Conservation (phyloP, 2,797 vertebrate genomes). For the Centroberyx gerrardi region DNA sequence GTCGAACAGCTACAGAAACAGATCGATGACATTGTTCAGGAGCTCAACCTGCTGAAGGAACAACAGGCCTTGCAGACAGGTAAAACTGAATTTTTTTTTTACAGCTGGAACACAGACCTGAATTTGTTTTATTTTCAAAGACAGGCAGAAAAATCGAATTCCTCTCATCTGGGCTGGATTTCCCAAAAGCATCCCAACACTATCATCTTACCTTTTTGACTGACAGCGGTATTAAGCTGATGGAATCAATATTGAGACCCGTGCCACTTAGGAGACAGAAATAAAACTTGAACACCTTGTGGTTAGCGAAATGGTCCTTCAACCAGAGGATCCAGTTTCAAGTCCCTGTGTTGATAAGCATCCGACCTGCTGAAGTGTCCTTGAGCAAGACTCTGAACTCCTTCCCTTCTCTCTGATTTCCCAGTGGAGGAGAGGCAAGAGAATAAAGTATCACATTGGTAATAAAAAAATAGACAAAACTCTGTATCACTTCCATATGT, state of each 20-base stretch:
- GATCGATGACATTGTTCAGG: slow-evolving; percentile 89
- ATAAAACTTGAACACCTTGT: too few relatives aligned
- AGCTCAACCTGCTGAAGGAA: slow-evolving; percentile 93
- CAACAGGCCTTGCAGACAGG: slow-evolving; percentile 94
- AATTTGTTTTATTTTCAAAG: background rate
- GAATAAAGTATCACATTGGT: background rate
- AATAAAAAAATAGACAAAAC: background rate
- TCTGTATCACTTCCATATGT: background rate
- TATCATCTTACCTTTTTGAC: background rate
- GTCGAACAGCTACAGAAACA: slow-evolving; percentile 89
- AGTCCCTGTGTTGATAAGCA: background rate
- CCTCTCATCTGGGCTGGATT: background rate
- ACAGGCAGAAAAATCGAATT: background rate
- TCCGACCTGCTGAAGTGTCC: background rate
- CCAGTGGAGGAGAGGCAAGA: background rate
- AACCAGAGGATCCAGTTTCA: background rate
- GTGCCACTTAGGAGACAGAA: background rate
- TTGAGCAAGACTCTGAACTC: background rate
- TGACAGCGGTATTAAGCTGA: background rate
- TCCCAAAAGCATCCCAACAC: background rate
- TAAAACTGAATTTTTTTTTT: slow-evolving; percentile 56
- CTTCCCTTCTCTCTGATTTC: background rate
- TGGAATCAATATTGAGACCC: background rate
- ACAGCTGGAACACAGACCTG: background rate
- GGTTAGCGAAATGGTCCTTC: background rate